Conservation (phyloP, 1,140 invertebrate species). For the Brachionus paranguensis region DNA sequence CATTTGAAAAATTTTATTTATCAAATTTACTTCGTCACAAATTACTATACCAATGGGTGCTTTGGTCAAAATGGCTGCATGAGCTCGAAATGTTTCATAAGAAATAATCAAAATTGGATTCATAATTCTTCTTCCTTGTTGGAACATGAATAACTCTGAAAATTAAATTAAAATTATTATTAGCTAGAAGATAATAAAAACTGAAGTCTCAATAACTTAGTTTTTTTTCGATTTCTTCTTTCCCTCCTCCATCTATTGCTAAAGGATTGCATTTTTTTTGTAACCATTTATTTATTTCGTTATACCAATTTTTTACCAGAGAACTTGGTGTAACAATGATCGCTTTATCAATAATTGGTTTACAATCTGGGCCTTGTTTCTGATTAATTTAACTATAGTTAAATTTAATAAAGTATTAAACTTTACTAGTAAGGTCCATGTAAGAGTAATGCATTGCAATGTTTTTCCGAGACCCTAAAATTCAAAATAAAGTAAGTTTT, state of each 20-base stretch:
- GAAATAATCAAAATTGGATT: slow-evolving; percentile 89
- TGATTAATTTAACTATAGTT: slow-evolving; percentile 44
- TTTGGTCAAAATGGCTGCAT: slow-evolving; percentile 66
- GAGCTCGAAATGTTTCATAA: slow-evolving; percentile 95
- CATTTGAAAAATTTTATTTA: background rate
- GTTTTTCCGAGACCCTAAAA: slow-evolving; percentile 77
- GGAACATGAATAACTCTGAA: slow-evolving; percentile 55
- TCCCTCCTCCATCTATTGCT: slow-evolving; percentile 83
- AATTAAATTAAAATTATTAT: background rate
- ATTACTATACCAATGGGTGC: slow-evolving; percentile 88
- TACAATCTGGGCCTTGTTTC: slow-evolving; percentile 60
- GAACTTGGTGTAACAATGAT: slow-evolving; percentile 94
- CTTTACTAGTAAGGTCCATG: slow-evolving; percentile 79
- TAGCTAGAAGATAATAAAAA: background rate
- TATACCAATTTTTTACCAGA: slow-evolving; percentile 93
- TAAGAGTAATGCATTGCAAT: slow-evolving; percentile 88
- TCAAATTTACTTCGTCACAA: slow-evolving; percentile 76
- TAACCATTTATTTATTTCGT: slow-evolving; percentile 96
- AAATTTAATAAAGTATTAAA: background rate
- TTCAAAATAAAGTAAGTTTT: background rate
- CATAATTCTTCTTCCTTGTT: slow-evolving; percentile 62
- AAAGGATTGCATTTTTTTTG: slow-evolving; percentile 72
- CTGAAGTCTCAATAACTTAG: slow-evolving; percentile 66
- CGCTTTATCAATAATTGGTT: slow-evolving; percentile 79
- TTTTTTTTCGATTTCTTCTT: slow-evolving; percentile 77